These are phyloP conservation scores for Champsocephalus gunnari DNA, from an alignment of 2,797 vertebrate species.

Conservation along the genomic window DNA sequence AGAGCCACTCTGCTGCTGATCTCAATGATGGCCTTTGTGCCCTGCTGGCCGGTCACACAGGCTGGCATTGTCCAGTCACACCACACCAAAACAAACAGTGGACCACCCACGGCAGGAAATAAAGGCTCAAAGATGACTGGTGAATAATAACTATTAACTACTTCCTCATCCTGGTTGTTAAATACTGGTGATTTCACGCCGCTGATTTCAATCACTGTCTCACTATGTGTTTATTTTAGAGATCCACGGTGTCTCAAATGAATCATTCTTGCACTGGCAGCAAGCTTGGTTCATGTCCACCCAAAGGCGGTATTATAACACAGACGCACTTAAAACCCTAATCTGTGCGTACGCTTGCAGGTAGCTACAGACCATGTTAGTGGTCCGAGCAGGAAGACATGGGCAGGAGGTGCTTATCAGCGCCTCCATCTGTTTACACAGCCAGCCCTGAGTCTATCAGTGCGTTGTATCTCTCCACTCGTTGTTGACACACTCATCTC, in stretches of 20 bases:
- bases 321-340: conserved; percentile 10
- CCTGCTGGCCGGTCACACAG: conserved; percentile 71
- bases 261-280: conserved; percentile 24
- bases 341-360: not conserved
- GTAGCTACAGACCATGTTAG: conserved; percentile 30
- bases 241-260: conserved; percentile 12
- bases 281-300: conserved; percentile 4
- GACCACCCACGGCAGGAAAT: conserved; percentile 71
- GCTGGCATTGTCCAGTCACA: conserved; percentile 76
- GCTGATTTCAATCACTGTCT: conserved; percentile 25
- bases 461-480: conserved; percentile 60
- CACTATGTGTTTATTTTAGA: not conserved
- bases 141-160: conserved; percentile 62
- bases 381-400: conserved; percentile 18
- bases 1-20: conserved; percentile 68
- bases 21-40: conserved; percentile 84
- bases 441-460: conserved; percentile 64
- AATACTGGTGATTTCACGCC: conserved; percentile 26
- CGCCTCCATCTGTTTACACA: conserved; percentile 75
- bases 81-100: conserved; percentile 83
- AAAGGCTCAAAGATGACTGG: conserved; percentile 35
- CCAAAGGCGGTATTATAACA: conserved; percentile 52
- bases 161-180: conserved; percentile 57
- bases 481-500: conserved; percentile 69
- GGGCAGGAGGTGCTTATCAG: conserved; percentile 52